phyloP scores from a whole-genome alignment of 2,888 invertebrate species.

The Ichneumoninae sp. region DNA sequence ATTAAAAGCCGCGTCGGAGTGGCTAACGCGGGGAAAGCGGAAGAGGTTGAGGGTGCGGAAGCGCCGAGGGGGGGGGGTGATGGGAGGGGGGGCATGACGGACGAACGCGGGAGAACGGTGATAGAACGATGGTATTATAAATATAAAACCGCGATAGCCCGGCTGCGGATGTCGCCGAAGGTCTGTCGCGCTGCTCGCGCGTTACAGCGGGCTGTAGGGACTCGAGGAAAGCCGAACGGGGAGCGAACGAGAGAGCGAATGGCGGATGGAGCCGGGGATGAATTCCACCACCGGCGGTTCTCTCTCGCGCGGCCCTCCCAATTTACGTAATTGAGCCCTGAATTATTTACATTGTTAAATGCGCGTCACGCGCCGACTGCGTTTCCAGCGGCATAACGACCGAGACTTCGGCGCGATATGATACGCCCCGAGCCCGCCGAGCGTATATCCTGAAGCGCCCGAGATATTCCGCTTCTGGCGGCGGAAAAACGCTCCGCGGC shows the following conservation, averaged over 20 bases:
- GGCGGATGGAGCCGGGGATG: constrained; percentile 21
- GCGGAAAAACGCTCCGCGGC: background rate
- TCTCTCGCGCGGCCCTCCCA: constrained; percentile 67
- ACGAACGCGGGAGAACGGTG: constrained; percentile 54
- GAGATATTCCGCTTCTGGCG: background rate
- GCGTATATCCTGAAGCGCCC: constrained; percentile 30
- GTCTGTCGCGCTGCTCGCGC: constrained; percentile 27
- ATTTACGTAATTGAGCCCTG: constrained; percentile 84
- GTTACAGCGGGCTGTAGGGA: background rate
- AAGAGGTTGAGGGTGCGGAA: background rate
- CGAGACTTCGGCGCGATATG: constrained; percentile 33
- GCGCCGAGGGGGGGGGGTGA: background rate
- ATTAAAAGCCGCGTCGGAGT: constrained; percentile 43
- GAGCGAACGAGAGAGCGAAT: too few species aligned
- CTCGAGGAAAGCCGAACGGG: constrained; percentile 42
- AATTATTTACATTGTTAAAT: constrained; percentile 82
- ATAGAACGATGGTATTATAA: constrained; percentile 55
- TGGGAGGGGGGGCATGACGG: constrained; percentile 18
- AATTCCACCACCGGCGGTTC: constrained; percentile 19
- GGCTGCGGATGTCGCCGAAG: constrained; percentile 34
- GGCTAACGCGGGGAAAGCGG: background rate
- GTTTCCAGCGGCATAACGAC: constrained; percentile 64
- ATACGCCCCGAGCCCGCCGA: constrained; percentile 42
- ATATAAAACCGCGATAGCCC: constrained; percentile 49
- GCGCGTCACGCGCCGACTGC: constrained; percentile 81